Evolutionary conservation across 2,888 invertebrate species (phyloP), one percentile per base, ranked within the genome.

Genomic region (Apantesis nais): DNA sequence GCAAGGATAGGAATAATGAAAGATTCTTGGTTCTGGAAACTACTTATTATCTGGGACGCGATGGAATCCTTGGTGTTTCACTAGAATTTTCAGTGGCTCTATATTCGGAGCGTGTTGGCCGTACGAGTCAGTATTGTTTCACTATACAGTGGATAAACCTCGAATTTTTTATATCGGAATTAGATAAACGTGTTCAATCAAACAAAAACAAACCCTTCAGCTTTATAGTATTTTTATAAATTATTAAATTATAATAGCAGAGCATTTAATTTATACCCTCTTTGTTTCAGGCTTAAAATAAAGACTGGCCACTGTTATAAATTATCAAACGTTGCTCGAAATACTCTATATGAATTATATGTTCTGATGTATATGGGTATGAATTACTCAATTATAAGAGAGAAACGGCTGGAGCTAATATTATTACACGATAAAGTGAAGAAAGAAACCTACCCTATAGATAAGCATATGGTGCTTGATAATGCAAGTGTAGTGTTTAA

Each of bases 281-380:
- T 37, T 76, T 83, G 9, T 88, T 91, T 73, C 84, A 95, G 95
- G 37, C 83, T 95, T 74, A 85, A 80, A 69, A 58, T 72, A 3
- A 89, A 88, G 74, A 82, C 87, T 2, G 95, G 95, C 0, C 52
- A 79, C 14, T 93, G 93, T 72, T 93, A 90, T 72, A 93, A 88
- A 76, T 78, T 95, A 22, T 87, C 92, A 8, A 89, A 91, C 16
- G 39, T 79, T 29, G 89, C 89, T 1, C 85, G 87, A 11, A 83
- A 62, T 3, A 87, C 90, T 1, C 79, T 95, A 3, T 78, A 92
- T 68, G 89, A 90, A 61, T 80, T 95, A 29, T 89, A 95, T 74
- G 73, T 91, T 7, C 81, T 95, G 2, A 94, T 93, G 90, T 95
- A 94, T 76, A 84, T 95, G 8, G 95, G 95, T 3, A 90, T 93